Conservation (phyloP, 1,140 invertebrate genomes). For the Drosophila nasuta region DNA sequence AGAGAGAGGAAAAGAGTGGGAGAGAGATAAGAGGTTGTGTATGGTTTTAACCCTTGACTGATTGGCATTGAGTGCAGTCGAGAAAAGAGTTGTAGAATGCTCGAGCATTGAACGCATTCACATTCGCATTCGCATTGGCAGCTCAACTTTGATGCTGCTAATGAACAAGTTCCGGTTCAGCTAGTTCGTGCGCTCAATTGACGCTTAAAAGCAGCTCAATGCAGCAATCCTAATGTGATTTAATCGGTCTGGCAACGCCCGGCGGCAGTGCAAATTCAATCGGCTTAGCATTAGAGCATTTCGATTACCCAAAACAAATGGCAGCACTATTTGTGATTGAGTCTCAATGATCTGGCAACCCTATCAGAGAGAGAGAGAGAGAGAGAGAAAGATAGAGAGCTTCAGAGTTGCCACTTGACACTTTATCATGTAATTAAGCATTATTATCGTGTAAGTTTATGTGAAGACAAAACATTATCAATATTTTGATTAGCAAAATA, state of each 20-base stretch:
- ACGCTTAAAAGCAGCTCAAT: not conserved
- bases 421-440: too few relatives aligned
- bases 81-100: not conserved
- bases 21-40: constrained; percentile 4
- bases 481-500: too few relatives aligned
- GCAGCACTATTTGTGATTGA: too few relatives aligned
- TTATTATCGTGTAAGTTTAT: too few relatives aligned
- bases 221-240: not conserved
- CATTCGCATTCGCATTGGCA: not conserved
- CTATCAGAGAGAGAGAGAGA: too few relatives aligned
- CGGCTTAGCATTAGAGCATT: too few relatives aligned
- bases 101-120: not conserved
- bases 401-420: too few relatives aligned
- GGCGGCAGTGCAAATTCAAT: too few relatives aligned
- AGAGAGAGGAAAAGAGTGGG: not conserved
- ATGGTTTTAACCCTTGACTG: constrained; percentile 46
- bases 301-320: too few relatives aligned
- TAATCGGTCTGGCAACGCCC: not conserved
- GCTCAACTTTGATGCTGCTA: constrained; percentile 19
- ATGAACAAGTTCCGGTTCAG: constrained; percentile 39
- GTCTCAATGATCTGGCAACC: too few relatives aligned
- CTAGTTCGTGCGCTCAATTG: not conserved
- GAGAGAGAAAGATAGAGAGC: too few relatives aligned
- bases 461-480: too few relatives aligned
- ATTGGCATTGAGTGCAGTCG: constrained; percentile 33